Evolutionary conservation across 1,140 invertebrate species (phyloP).

Genomic region (Brachionus paranguensis): DNA sequence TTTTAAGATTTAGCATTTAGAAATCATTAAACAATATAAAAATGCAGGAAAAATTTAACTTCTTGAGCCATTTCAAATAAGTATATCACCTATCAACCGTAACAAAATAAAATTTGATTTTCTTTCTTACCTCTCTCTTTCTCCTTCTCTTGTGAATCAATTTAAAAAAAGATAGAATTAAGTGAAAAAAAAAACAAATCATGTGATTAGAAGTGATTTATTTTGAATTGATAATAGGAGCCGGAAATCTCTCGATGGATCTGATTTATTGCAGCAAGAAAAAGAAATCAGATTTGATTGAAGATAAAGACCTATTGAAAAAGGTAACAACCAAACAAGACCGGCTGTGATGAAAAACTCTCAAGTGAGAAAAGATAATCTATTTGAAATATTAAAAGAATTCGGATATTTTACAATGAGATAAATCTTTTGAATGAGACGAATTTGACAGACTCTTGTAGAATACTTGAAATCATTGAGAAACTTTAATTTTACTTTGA

Average conservation of each 20-base stretch:
- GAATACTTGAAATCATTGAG: not conserved
- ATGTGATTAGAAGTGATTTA: not conserved
- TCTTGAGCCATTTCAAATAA: slow-evolving; percentile 13
- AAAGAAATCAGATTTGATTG: not conserved
- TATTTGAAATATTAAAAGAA: not conserved
- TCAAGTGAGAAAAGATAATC: not conserved
- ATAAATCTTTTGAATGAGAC: not conserved
- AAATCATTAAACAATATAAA: no score
- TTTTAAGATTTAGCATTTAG: no score
- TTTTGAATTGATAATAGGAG: not conserved
- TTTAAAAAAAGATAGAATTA: not conserved
- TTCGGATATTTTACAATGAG: not conserved
- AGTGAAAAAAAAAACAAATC: not conserved
- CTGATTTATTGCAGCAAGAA: not conserved
- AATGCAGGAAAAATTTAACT: not conserved
- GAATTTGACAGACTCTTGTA: not conserved
- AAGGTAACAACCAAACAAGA: not conserved
- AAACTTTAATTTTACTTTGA: not conserved
- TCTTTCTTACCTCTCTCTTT: not conserved
- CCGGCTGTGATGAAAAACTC: not conserved
- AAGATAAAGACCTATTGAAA: not conserved
- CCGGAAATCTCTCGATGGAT: not conserved
- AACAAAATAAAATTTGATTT: not conserved
- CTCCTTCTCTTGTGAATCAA: not conserved
- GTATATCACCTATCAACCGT: slow-evolving; percentile 31